A percentile compares a stretch with the other conserved stretches of the same genome.
phyloP scores from a whole-genome alignment of 2,113 vertebrate genomes.

The Malurus elegans region DNA sequence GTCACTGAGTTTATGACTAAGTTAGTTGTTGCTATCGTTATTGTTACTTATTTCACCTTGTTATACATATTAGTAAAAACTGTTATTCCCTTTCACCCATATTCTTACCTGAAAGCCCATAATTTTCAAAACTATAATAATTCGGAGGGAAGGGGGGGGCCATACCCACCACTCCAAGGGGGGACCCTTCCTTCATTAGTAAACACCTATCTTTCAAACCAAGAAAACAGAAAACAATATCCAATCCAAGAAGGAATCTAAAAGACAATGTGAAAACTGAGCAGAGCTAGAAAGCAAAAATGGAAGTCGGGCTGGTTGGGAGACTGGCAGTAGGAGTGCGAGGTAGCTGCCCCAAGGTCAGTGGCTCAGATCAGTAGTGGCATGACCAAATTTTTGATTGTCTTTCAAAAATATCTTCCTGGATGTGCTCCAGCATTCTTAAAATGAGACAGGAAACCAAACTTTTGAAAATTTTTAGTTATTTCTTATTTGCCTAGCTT shows the following conservation, averaged over 20 bases:
- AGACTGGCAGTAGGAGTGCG: not conserved
- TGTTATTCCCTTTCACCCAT: no score
- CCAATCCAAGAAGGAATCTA: not conserved
- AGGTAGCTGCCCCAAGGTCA: not conserved
- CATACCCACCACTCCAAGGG: no score
- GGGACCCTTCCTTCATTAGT: no score
- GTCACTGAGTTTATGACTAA: no score
- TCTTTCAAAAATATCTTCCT: not conserved
- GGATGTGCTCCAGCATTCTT: not conserved
- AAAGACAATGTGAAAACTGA: not conserved
- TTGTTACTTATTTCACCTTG: no score
- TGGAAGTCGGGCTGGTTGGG: not conserved
- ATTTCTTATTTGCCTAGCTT: not conserved
- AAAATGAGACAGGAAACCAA: not conserved
- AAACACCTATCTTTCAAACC: no score
- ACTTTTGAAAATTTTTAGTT: not conserved
- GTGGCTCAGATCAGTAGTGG: not conserved
- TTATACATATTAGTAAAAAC: no score
- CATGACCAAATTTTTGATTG: not conserved
- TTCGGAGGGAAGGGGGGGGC: no score
- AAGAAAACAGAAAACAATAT: not conserved
- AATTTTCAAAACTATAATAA: no score
- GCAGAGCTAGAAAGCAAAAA: not conserved
- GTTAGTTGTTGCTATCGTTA: no score
- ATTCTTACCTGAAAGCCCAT: no score